A percentile compares a stretch with the other conserved stretches of the same genome.
phyloP scores from a whole-genome alignment of 2,113 vertebrate genomes.

The Nesoenas mayeri region DNA sequence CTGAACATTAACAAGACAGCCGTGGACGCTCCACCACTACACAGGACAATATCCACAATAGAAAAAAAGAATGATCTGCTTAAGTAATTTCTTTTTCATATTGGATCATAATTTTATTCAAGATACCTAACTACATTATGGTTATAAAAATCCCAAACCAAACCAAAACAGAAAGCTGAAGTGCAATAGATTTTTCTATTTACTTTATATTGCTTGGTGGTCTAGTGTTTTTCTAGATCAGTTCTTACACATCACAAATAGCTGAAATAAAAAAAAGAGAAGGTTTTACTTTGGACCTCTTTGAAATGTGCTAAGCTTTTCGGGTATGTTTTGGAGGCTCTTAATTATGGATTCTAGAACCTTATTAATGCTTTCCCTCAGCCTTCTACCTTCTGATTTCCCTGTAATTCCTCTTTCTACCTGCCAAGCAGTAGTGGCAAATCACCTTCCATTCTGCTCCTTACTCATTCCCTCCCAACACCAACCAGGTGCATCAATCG shows the following conservation, averaged over 20 bases:
- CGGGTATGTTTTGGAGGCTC: background rate
- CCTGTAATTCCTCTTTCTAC: background rate
- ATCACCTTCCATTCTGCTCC: background rate
- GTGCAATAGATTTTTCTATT: background rate
- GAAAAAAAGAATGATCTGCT: background rate
- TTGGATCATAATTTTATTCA: background rate
- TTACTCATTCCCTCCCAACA: background rate
- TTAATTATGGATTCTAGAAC: background rate
- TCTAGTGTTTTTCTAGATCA: background rate
- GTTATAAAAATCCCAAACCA: background rate
- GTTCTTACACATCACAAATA: background rate
- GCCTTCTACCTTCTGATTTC: background rate
- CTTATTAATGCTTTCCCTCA: background rate
- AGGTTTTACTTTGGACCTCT: background rate
- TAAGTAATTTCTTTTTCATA: background rate
- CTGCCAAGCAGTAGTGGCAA: background rate
- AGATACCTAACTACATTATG: background rate
- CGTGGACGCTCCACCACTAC: background rate
- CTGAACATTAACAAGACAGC: slow-evolving; percentile 40
- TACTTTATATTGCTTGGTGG: background rate
- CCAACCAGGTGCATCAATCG: rapidly evolving
- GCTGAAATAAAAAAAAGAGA: background rate
- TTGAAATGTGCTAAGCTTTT: background rate
- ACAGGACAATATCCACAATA: background rate
- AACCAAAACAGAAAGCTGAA: background rate